A percentile compares a stretch with the other conserved stretches of the same genome.
phyloP scores from a whole-genome alignment of 2,888 invertebrate genomes.

The Auanema freiburgensis region DNA sequence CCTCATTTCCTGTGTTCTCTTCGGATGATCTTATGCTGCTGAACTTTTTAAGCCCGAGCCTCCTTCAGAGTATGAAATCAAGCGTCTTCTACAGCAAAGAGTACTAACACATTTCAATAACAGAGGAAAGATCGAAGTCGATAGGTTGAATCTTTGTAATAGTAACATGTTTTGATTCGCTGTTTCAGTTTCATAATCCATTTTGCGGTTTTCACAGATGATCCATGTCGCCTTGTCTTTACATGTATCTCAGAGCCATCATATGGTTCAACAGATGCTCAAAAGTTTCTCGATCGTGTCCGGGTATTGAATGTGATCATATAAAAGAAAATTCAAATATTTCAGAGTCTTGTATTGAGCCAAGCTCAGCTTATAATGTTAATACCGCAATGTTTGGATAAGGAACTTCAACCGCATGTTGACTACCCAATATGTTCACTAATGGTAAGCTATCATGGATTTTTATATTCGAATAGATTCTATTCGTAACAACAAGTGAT shows the following conservation, averaged over 20 bases:
- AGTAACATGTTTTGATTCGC: slow-evolving; percentile 4
- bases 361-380: slow-evolving; percentile 24
- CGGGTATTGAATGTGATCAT: background rate
- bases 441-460: slow-evolving; percentile 10
- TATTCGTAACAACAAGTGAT: too few species aligned
- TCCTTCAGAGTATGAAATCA: slow-evolving; percentile 30
- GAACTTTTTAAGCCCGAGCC: slow-evolving; percentile 14
- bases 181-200: slow-evolving; percentile 27
- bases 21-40: background rate
- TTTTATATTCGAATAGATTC: background rate
- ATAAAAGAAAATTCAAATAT: background rate
- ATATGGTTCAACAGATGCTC: slow-evolving; percentile 20
- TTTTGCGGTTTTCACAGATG: slow-evolving; percentile 30
- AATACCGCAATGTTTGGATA: slow-evolving; percentile 11
- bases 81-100: slow-evolving; percentile 23
- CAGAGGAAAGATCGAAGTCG: slow-evolving; percentile 35
- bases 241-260: slow-evolving; percentile 28
- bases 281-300: slow-evolving; percentile 24
- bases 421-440: slow-evolving; percentile 14
- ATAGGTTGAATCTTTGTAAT: slow-evolving; percentile 15
- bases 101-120: slow-evolving; percentile 38
- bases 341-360: slow-evolving; percentile 10
- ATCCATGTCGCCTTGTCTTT: slow-evolving; percentile 35
- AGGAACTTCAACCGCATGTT: slow-evolving; percentile 20
- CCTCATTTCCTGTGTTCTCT: too few species aligned